These are phyloP conservation scores for Poliocrania exsul DNA, from an alignment of 2,797 vertebrate genomes.

Conservation along the genomic window DNA sequence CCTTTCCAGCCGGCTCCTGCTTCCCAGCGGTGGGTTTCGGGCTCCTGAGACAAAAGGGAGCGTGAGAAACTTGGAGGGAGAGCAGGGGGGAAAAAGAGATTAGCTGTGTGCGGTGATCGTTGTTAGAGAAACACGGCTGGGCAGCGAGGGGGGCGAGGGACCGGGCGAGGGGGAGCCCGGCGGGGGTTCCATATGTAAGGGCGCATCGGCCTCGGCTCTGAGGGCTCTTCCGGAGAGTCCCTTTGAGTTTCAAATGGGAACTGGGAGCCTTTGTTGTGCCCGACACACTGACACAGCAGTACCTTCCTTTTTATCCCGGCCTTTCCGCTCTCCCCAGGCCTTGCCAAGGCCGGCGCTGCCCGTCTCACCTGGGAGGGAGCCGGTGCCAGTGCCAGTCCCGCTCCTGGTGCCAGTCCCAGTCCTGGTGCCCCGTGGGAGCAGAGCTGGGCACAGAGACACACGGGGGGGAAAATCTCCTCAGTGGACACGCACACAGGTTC, in stretches of 20 bases:
- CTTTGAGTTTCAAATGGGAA: constrained; percentile 55
- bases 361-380: background rate
- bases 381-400: background rate
- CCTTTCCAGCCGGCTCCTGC: background rate
- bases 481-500: background rate
- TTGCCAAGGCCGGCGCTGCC: background rate
- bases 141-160: background rate
- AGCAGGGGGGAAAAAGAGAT: background rate
- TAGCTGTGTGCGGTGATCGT: background rate
- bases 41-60: constrained; percentile 5
- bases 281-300: background rate
- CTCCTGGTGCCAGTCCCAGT: no score
- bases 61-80: constrained; percentile 11
- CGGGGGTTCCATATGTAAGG: constrained; percentile 32
- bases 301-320: background rate
- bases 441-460: background rate
- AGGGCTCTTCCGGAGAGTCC: constrained; percentile 10
- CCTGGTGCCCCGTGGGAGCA: background rate
- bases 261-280: constrained; percentile 37
- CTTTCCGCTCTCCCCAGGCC: background rate
- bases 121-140: background rate
- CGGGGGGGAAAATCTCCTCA: rapidly evolving
- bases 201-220: background rate
- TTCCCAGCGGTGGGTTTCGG: background rate
- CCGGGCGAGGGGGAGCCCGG: background rate